Conservation (phyloP, 2,797 vertebrate genomes). For the Sciurus carolinensis region DNA sequence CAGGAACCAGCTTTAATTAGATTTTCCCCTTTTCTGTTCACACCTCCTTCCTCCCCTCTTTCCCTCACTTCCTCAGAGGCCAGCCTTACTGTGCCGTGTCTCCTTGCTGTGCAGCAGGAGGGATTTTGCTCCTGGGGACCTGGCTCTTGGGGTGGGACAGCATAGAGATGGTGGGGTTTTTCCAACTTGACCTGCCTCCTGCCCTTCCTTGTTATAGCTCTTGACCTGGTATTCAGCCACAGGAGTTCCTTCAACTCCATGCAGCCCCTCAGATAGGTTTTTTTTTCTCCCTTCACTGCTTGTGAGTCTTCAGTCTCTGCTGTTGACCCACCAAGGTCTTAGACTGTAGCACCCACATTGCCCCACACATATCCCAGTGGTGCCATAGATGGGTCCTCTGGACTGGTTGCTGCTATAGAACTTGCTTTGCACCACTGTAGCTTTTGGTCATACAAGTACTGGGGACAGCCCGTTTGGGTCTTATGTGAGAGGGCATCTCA, state of each 20-base stretch:
- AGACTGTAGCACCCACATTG: fast-evolving
- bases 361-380: background rate
- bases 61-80: background rate
- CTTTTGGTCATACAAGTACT: background rate
- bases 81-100: background rate
- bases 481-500: background rate
- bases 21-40: background rate
- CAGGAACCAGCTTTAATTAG: background rate
- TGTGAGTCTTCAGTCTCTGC: background rate
- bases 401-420: background rate
- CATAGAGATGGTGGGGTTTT: background rate
- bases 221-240: background rate
- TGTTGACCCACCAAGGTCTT: background rate
- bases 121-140: background rate
- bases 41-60: background rate
- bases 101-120: background rate
- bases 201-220: no score
- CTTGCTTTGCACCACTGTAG: no score
- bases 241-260: background rate
- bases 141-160: background rate
- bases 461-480: background rate
- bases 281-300: background rate
- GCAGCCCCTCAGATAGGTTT: background rate
- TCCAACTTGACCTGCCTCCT: background rate
- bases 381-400: background rate